Evolutionary conservation across 92 coral and sea anemone genomes (phyloP), one percentile per base, ranked within the genome.

Genomic region (Heliopora coerulea): DNA sequence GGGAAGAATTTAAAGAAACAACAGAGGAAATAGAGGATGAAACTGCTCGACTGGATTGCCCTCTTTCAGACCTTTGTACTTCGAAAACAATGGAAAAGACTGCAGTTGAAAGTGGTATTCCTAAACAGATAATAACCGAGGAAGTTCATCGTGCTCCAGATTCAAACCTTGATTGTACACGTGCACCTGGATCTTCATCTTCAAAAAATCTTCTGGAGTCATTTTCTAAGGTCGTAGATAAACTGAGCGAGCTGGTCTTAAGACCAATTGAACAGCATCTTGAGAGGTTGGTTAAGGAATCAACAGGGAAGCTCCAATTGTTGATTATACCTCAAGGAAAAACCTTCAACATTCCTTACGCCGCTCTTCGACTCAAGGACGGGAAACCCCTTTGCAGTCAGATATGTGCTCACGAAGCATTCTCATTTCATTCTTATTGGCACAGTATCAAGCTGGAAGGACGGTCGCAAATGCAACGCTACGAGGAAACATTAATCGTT

Each of bases 291-390:
- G 12, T 29, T 17, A 13, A 19, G 10, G 24, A 44, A 34, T 39
- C 54, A 1, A 12, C 15, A 27, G 57, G 18, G 2, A 70, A 32
- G 19, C 77, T 63, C 26, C 8, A 30, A 20, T 39, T 70, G 1
- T 54, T 70, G 44, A 52, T 70, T 26, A 54, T 70, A 6, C 77
- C 77, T 27, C 77, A 70, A 54, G 77, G 63, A 30, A 19, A 54
- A 18, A 50, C 77, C 29, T 70, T 70, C 27, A 50, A 70, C 26
- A 70, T 70, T 0, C 77, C 77, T 11, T 70, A 29, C 27, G 61
- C 62, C 6, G 44, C 77, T 14, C 26, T 50, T 3, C 28, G 32
- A 33, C 49, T 70, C 3, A 18, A 49, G n/a, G 29, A 70, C 21
- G 77, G 63, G 2, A 8, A 56, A 17, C 31, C 61, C 3, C 31